phyloP scores from a whole-genome alignment of 2,888 invertebrate species.

The Mechanitis messenoides region DNA sequence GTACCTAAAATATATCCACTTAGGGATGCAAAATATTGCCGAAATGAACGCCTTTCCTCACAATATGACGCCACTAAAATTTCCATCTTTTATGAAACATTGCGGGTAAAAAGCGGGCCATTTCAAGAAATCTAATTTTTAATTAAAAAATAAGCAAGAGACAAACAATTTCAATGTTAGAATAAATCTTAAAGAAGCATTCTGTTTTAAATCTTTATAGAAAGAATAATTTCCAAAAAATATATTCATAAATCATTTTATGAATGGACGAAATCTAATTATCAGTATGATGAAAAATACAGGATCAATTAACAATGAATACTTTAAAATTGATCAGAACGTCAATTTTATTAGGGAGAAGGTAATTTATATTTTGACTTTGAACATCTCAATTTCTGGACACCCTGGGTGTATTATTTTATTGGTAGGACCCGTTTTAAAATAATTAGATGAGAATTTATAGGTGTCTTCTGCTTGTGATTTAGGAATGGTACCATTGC shows the following conservation, averaged over 20 bases:
- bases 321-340: slow-evolving; percentile 10
- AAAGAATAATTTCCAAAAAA: slow-evolving; percentile 52
- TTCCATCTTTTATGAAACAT: slow-evolving; percentile 74
- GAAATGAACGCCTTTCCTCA: slow-evolving; percentile 66
- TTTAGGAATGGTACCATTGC: slow-evolving; percentile 41
- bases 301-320: slow-evolving; percentile 3
- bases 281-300: slow-evolving; percentile 34
- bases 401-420: slow-evolving; percentile 58
- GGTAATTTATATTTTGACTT: slow-evolving; percentile 44
- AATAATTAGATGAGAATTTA: slow-evolving; percentile 71
- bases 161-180: slow-evolving; percentile 43
- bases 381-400: slow-evolving; percentile 56
- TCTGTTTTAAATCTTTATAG: slow-evolving; percentile 68
- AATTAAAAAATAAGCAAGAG: slow-evolving; percentile 56
- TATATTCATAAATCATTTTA: slow-evolving; percentile 57
- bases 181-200: slow-evolving; percentile 51
- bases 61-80: slow-evolving; percentile 73
- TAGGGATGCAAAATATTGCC: slow-evolving; percentile 66
- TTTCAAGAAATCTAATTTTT: slow-evolving; percentile 67
- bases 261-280: slow-evolving; percentile 53
- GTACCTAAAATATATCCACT: slow-evolving; percentile 60
- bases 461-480: slow-evolving; percentile 63
- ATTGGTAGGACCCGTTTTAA: slow-evolving; percentile 61
- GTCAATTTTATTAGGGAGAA: slow-evolving; percentile 20
- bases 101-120: slow-evolving; percentile 58